Evolutionary conservation across 2,113 vertebrate species (phyloP).

Genomic region (Stegostoma tigrinum): DNA sequence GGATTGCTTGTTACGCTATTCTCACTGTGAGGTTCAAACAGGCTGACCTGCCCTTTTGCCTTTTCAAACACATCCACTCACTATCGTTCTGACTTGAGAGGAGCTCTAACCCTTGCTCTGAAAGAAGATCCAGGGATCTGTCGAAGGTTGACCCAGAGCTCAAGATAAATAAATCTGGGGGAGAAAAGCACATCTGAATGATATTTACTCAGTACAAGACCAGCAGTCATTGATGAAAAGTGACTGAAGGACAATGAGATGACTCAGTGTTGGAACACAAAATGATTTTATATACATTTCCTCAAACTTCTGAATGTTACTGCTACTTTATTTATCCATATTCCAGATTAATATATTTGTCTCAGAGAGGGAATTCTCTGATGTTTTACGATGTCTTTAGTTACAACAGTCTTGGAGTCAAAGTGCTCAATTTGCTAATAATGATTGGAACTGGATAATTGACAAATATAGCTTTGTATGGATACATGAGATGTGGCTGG

Average conservation of each 20-base stretch:
- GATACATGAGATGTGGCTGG: background rate
- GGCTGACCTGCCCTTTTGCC: constrained; percentile 48
- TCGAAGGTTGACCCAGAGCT: constrained; percentile 37
- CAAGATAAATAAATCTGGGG: constrained; percentile 39
- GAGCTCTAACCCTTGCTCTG: constrained; percentile 27
- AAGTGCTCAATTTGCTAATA: background rate
- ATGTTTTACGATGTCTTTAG: background rate
- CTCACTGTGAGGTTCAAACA: constrained; percentile 39
- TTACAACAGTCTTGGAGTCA: background rate
- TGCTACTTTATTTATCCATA: background rate
- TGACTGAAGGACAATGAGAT: constrained; percentile 47
- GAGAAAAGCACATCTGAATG: constrained; percentile 35
- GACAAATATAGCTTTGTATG: background rate
- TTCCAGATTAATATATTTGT: background rate
- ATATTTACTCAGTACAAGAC: constrained; percentile 46
- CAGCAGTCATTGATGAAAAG: constrained; percentile 42
- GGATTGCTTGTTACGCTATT: constrained; percentile 40
- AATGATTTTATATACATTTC: background rate
- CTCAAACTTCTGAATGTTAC: background rate
- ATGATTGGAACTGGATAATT: background rate
- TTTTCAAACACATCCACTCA: constrained; percentile 40
- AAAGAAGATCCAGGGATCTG: constrained; percentile 46
- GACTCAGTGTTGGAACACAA: constrained; percentile 38
- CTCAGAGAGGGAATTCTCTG: background rate
- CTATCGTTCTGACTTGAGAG: constrained; percentile 40